These are phyloP conservation scores for Cairina moschata DNA, from an alignment of 2,113 vertebrate species.

Conservation along the genomic window DNA sequence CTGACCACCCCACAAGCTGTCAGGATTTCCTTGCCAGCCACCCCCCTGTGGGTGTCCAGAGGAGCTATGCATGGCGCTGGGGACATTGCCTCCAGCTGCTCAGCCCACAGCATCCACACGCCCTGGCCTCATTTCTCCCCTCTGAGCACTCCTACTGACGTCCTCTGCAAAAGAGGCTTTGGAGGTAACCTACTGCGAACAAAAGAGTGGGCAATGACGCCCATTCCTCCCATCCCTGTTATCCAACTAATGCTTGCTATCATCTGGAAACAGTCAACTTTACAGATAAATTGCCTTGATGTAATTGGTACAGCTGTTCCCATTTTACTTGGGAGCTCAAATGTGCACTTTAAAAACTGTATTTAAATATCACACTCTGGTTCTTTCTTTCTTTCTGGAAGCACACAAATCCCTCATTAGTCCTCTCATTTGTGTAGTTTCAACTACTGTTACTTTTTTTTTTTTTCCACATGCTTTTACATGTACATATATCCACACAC, in stretches of 20 bases:
- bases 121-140: neutral
- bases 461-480: neutral
- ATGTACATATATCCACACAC: neutral
- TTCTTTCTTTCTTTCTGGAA: neutral
- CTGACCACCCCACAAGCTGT: neutral
- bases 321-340: neutral
- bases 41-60: neutral
- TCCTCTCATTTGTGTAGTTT: neutral
- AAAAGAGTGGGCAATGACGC: neutral
- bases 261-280: neutral
- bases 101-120: rapidly evolving
- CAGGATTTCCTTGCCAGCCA: neutral
- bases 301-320: slow-evolving; percentile 4
- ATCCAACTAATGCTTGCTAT: neutral
- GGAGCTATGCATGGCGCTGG: neutral
- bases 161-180: neutral
- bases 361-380: slow-evolving; percentile 1
- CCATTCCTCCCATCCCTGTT: neutral
- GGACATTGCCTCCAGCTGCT: neutral
- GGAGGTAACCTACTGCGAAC: neutral
- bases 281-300: neutral
- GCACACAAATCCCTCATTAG: neutral
- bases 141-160: rapidly evolving
- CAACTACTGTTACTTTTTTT: neutral
- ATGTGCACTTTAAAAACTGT: slow-evolving; percentile 16